phyloP scores from a whole-genome alignment of 2,113 vertebrate species.

The Prietella phreatophila region DNA sequence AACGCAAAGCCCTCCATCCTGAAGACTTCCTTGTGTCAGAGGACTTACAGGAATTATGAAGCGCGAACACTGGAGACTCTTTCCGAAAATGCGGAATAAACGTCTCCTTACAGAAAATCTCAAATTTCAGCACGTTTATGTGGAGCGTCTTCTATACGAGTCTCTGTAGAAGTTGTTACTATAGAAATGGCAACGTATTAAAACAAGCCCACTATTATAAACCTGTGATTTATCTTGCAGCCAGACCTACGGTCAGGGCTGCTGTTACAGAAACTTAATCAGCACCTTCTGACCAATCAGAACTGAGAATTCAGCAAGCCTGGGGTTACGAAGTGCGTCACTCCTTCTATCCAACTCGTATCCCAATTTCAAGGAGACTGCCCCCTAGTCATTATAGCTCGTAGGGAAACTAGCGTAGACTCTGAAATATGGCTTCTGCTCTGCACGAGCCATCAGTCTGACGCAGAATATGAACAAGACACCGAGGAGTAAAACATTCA shows the following conservation, averaged over 20 bases:
- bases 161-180: not conserved
- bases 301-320: not conserved
- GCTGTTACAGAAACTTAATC: not conserved
- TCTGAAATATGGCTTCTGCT: not conserved
- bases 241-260: not conserved
- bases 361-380: not conserved
- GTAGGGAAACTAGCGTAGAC: not conserved
- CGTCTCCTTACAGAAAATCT: not conserved
- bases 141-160: no score
- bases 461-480: not conserved
- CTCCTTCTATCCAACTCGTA: not conserved
- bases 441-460: not conserved
- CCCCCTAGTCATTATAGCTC: not conserved
- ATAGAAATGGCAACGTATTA: not conserved
- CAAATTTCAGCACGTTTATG: not conserved
- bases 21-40: not conserved
- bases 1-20: not conserved
- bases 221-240: not conserved
- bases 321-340: not conserved
- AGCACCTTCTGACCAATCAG: not conserved
- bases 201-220: not conserved
- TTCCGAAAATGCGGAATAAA: not conserved
- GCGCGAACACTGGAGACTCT: not conserved
- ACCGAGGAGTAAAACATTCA: not conserved
- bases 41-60: not conserved